Conservation (phyloP, 2,113 vertebrate species). For the Australoheros scitulus region DNA sequence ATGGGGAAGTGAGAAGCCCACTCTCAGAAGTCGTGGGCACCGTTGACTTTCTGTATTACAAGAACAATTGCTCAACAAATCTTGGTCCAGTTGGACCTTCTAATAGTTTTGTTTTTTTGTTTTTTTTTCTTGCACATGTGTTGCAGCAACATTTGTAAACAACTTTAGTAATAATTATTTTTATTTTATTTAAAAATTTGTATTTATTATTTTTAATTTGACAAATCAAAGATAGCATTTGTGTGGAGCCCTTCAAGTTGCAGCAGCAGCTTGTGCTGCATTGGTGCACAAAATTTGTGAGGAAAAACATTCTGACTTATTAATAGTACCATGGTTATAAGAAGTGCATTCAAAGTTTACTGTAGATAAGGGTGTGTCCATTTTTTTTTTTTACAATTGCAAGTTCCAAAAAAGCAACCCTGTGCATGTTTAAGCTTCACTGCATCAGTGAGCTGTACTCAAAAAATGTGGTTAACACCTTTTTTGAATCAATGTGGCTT, state of each 20-base stretch:
- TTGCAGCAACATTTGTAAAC: slow-evolving; percentile 2
- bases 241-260: background rate
- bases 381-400: slow-evolving; percentile 31
- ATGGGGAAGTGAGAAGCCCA: slow-evolving; percentile 62
- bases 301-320: background rate
- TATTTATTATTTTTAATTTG: background rate
- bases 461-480: slow-evolving; percentile 84
- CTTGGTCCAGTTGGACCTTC: background rate
- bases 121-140: background rate
- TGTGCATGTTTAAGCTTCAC: slow-evolving; percentile 45
- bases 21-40: background rate
- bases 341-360: slow-evolving; percentile 24
- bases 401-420: slow-evolving; percentile 37
- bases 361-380: slow-evolving; percentile 52
- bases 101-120: background rate
- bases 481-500: slow-evolving; percentile 71
- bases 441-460: slow-evolving; percentile 51
- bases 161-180: background rate
- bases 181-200: background rate
- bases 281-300: background rate
- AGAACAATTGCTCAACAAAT: background rate
- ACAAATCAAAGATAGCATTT: background rate
- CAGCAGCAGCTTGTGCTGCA: background rate
- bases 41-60: slow-evolving; percentile 12
- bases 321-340: background rate